Conservation (phyloP, 2,888 invertebrate species). For the Thymelicus acteon region DNA sequence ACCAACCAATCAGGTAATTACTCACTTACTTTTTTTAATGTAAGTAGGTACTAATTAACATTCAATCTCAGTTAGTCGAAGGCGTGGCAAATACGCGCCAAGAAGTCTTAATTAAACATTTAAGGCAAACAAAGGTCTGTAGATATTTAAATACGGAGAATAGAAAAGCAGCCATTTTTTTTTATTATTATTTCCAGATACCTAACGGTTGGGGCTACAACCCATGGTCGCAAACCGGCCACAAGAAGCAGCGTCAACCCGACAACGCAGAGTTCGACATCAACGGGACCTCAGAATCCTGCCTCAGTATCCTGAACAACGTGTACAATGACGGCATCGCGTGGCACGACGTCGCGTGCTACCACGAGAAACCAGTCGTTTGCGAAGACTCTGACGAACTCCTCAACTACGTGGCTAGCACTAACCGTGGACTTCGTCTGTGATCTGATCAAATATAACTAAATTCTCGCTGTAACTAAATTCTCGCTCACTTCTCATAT, state of each 20-base stretch:
- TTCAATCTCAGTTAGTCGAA: too few species aligned
- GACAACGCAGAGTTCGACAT: slow-evolving; percentile 97
- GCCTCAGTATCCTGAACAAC: slow-evolving; percentile 94
- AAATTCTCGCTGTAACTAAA: slow-evolving; percentile 34
- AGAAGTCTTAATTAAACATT: too few species aligned
- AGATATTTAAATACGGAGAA: too few species aligned
- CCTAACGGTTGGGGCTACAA: slow-evolving; percentile 92
- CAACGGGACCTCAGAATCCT: slow-evolving; percentile 94
- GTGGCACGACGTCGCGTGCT: slow-evolving; percentile 97
- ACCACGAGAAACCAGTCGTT: slow-evolving; percentile 96
- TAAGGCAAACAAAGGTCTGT: too few species aligned
- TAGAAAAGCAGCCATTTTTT: not conserved
- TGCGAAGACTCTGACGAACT: slow-evolving; percentile 96
- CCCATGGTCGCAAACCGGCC: slow-evolving; percentile 95
- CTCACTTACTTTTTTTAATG: too few species aligned
- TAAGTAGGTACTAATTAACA: too few species aligned
- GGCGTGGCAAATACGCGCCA: too few species aligned
- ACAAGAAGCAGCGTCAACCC: slow-evolving; percentile 94
- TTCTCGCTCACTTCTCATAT: slow-evolving; percentile 7
- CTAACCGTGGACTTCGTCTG: slow-evolving; percentile 93
- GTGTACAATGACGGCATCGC: slow-evolving; percentile 97
- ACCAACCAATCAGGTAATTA: slow-evolving; percentile 88
- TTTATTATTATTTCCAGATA: slow-evolving; percentile 58
- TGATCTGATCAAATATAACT: slow-evolving; percentile 71
- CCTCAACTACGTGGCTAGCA: slow-evolving; percentile 92